Evolutionary conservation across 2,888 invertebrate species (phyloP).

Genomic region (Hipparchia semele): DNA sequence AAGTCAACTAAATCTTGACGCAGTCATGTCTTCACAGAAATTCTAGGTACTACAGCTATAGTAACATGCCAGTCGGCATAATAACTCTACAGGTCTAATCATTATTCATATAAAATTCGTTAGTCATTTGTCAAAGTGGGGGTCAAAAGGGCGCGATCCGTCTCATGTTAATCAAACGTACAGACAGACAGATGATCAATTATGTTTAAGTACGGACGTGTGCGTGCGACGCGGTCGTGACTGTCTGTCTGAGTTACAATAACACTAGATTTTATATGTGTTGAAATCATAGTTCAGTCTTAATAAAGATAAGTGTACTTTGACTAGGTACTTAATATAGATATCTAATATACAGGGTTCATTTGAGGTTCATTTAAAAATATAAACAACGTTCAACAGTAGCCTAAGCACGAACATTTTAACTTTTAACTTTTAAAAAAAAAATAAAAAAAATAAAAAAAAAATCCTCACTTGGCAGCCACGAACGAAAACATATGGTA

Average conservation of each 20-base stretch:
- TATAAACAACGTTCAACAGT: too few relatives aligned
- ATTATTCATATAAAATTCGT: conserved; percentile 32
- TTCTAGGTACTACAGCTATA: neutral
- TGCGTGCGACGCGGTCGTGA: conserved; percentile 28
- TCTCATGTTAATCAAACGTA: conserved; percentile 67
- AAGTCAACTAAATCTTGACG: too few relatives aligned
- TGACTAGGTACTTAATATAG: too few relatives aligned
- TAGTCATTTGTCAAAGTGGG: conserved; percentile 68
- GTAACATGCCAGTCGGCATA: neutral
- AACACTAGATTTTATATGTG: conserved; percentile 15
- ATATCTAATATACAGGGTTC: too few relatives aligned
- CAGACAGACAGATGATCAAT: conserved; percentile 66
- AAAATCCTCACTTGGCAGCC: too few relatives aligned
- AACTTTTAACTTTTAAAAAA: too few relatives aligned
- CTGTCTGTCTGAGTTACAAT: conserved; percentile 24
- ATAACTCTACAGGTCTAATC: conserved; percentile 9
- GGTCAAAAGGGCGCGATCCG: conserved; percentile 68
- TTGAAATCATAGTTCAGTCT: neutral
- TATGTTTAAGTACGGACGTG: conserved; percentile 42
- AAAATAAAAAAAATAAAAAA: too few relatives aligned
- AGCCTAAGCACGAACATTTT: too few relatives aligned
- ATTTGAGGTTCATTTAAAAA: too few relatives aligned
- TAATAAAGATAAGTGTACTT: neutral
- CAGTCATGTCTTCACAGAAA: too few relatives aligned
- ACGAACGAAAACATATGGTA: too few relatives aligned